phyloP scores from a whole-genome alignment of 1,140 invertebrate species.

The Littorina saxatilis region DNA sequence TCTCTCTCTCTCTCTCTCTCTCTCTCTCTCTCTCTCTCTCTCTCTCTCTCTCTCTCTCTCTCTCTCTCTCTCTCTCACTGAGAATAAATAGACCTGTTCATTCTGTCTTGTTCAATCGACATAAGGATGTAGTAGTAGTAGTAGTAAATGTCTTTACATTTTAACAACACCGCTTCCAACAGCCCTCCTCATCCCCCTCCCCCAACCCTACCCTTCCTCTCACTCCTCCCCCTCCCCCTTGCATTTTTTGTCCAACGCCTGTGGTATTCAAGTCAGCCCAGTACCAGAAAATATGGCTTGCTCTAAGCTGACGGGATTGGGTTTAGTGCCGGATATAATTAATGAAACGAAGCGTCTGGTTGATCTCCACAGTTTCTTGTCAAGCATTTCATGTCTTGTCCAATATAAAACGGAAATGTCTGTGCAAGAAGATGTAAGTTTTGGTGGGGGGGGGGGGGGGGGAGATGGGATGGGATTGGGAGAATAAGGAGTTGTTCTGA shows the following conservation, averaged over 20 bases:
- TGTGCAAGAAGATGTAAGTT: too few relatives aligned
- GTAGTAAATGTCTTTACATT: too few relatives aligned
- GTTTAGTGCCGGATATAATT: too few relatives aligned
- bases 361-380: background rate
- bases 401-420: too few relatives aligned
- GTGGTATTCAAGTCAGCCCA: background rate
- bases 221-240: background rate
- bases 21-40: slow-evolving; percentile 14
- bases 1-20: slow-evolving; percentile 5
- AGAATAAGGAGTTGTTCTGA: too few relatives aligned
- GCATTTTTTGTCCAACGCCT: background rate
- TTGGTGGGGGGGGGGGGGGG: too few relatives aligned
- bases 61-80: background rate
- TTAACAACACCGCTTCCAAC: too few relatives aligned
- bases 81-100: background rate
- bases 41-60: slow-evolving; percentile 19
- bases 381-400: background rate
- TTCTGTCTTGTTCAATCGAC: too few relatives aligned
- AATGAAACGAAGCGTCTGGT: too few relatives aligned
- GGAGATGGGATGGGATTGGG: too few relatives aligned
- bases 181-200: too few relatives aligned
- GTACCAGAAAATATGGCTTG: background rate
- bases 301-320: background rate
- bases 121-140: too few relatives aligned
- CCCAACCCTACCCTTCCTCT: background rate